Evolutionary conservation across 1,140 invertebrate species (phyloP), one percentile per base, ranked within the genome.

Genomic region (Thalassaphorura encarpata): DNA sequence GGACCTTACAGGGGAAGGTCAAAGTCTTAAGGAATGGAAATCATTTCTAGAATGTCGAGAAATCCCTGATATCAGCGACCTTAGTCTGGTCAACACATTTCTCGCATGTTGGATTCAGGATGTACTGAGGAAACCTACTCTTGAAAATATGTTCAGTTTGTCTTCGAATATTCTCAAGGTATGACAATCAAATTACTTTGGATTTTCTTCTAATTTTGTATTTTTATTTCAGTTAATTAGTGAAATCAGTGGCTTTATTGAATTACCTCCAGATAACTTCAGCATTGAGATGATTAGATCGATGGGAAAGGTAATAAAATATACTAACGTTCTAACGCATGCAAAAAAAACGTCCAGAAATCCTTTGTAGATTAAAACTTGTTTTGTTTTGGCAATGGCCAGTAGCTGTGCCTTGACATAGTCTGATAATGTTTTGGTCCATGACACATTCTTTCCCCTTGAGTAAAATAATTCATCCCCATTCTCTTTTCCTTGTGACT

Each of bases 31-130:
- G 3, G 8, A 40, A 3, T 58, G 56, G 56, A 24, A 26, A 23
- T 31, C 24, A 13, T 36, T 36, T 33, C 23, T 43, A 3, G 45
- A 45, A 3, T 59, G 52, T 21, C 33, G 52, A 2, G 21, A 49
- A 6, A 24, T 54, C 19, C 52, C 57, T 4, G 40, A 54, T 26
- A 23, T 59, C 18, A 6, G 16, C 3, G 16, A 50, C 13, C 28
- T 59, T 19, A 29, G 24, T 29, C 18, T 45, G 11, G 43, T 54
- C 13, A 59, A 59, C 28, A 24, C 52, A 5, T 59, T 46, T 26
- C 4, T 54, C 4, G 24, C 36, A 21, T 26, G 54, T 13, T 59
- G 57, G 57, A 21, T 33, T 33, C 2, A 18, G 18, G n/a, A 18
- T 19, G 24, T 29, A 24, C 24, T 53, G 33, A 40, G 23, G 16